Conservation (phyloP, 92 coral and sea anemone species). For the Porites lobata region DNA sequence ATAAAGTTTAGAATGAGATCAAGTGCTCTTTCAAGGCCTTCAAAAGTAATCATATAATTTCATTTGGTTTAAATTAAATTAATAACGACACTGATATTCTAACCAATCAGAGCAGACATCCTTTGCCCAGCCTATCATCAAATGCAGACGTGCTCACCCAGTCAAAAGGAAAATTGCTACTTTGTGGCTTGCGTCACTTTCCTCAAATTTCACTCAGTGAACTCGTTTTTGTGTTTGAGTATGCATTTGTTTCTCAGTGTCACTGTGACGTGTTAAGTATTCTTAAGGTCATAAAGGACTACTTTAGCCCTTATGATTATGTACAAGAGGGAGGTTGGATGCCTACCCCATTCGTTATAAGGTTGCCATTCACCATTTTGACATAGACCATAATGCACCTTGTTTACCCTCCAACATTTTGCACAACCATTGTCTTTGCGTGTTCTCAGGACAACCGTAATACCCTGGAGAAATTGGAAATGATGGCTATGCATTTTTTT, state of each 20-base stretch:
- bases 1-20: neutral
- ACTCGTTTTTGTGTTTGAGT: neutral
- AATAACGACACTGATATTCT: neutral
- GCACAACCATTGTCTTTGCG: too few relatives aligned
- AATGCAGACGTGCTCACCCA: neutral
- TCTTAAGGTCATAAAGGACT: too few relatives aligned
- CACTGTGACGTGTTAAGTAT: too few relatives aligned
- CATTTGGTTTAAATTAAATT: neutral
- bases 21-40: constrained; percentile 23
- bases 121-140: neutral
- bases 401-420: too few relatives aligned
- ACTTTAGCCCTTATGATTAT: too few relatives aligned
- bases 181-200: neutral
- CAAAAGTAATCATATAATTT: neutral
- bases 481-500: too few relatives aligned
- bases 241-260: neutral
- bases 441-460: too few relatives aligned
- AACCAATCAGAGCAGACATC: neutral
- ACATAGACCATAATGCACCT: too few relatives aligned
- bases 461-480: too few relatives aligned
- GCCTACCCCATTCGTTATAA: too few relatives aligned
- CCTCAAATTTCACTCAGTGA: neutral
- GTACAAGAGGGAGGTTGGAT: too few relatives aligned
- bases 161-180: neutral
- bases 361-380: too few relatives aligned